Base-by-base conservation (phyloP, 2,888 invertebrate species). In the Muschampia plurimacula region DNA sequence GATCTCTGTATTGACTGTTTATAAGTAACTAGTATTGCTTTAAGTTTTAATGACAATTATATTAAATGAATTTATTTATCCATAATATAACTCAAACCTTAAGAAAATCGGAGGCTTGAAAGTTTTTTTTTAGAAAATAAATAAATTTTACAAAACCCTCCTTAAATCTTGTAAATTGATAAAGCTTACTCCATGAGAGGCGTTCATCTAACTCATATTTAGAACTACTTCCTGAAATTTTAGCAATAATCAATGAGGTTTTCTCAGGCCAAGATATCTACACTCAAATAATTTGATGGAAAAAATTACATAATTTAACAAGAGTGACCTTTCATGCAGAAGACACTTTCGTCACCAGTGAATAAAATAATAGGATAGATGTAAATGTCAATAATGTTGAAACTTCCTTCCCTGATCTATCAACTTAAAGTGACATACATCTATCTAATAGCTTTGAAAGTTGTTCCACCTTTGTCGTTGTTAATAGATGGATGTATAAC, bases 301-400 rank as follows among this genome's bases (percentile, higher is more conserved):
- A 62, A 28, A 44, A n/a, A 49, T 72, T 67, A 72, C 62, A 72
- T 63, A 72, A 72, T 28, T 28, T 62, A 67, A 72, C 60, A 52
- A 67, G 66, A 60, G 6, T 67, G 32, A 72, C 72, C 72, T 72
- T 72, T 72, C 8, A 13, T 41, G 32, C 41, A 62, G 44, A 46
- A 57, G 72, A 55, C 55, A 67, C 55, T 67, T 72, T 67, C 72
- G 22, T 62, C 72, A 72, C 62, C 44, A 59, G 9, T 12, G 36
- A 39, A 59, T 39, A 67, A 72, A 22, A 67, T 71, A 71, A 71
- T 60, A 66, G 55, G 59, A 71, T 62, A 15, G 32, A 8, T 13
- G 62, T 32, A 62, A 72, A 72, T 72, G 72, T 62, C 72, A 72
- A 44, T 9, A 52, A 55, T 67, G n/a, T 52, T 62, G 62, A 62